Evolutionary conservation across 2,797 vertebrate genomes (phyloP), one percentile per base, ranked within the genome.

Genomic region (Tarsius wallacei): DNA sequence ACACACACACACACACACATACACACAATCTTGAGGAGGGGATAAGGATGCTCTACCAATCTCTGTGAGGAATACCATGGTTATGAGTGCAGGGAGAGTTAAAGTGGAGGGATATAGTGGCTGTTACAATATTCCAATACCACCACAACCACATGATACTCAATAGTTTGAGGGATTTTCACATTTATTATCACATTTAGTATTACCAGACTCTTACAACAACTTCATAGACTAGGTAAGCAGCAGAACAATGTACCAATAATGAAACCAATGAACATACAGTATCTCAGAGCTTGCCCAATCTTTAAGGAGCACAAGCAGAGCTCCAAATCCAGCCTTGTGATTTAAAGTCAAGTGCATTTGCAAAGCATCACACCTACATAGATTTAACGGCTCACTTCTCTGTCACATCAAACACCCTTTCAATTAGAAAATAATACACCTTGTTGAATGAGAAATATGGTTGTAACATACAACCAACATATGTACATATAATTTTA

Each of bases 371-470:
- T 86, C 47, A 24, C 11, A 15, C 82, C 10, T 51, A 31, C 12
- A n/a, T 1, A 36, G 49, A 70, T 22, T 73, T 31, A 90, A 93
- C 3, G 17, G n/a, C 68, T 80, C 64, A 47, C 66, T 71, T 87
- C 26, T 87, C n/a, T 59, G 21, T 55, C 16, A 11, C 31, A n/a
- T 53, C 26, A 71, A 91, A 89, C 9, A 47, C 19, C 15, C 51
- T 71, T 95, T 82, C 73, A 74, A 68, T 74, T 64, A 78, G 51
- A 90, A 94, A 83, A 86, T n/a, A 78, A 68, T 66, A 17, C 49
- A 91, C 55, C 36, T 42, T 17, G 31, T 57, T 74, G 64, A 93
- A 90, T n/a, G 84, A 83, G 49, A 66, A 80, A 73, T n/a, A 42
- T n/a, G 10, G 61, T 11, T 42, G n/a, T 61, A 87, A 92, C 61